phyloP scores from a whole-genome alignment of 2,113 vertebrate genomes.

The Abramis brama region DNA sequence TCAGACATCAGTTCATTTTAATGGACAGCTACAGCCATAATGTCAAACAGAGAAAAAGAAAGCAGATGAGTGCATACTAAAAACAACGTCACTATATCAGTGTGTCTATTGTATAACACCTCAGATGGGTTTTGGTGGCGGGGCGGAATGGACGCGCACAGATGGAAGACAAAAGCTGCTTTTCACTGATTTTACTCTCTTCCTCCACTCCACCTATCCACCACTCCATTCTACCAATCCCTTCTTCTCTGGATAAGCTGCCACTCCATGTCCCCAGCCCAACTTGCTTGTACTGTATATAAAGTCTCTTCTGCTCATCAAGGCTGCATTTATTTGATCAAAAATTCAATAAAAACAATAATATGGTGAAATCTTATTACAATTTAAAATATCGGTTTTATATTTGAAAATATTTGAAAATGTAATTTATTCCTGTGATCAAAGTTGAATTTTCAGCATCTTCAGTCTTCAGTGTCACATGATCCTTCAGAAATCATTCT shows the following conservation, averaged over 20 bases:
- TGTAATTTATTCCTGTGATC: too few species aligned
- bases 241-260: constrained; percentile 10
- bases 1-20: not conserved
- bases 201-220: not conserved
- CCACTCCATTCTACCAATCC: constrained; percentile 38
- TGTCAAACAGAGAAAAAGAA: not conserved
- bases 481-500: too few species aligned
- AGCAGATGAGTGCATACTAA: not conserved
- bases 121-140: constrained; percentile 61
- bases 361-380: not conserved
- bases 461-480: not conserved
- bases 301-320: not conserved
- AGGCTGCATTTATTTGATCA: not conserved
- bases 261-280: not conserved
- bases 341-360: not conserved
- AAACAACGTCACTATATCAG: not conserved
- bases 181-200: constrained; percentile 57
- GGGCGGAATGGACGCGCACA: constrained; percentile 65
- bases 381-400: not conserved
- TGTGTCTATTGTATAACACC: constrained; percentile 61
- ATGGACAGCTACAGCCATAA: not conserved
- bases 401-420: not conserved
- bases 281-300: not conserved
- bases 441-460: too few species aligned
- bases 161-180: constrained; percentile 69